phyloP scores from a whole-genome alignment of 1,140 invertebrate genomes.

The Heliconius nattereri region DNA sequence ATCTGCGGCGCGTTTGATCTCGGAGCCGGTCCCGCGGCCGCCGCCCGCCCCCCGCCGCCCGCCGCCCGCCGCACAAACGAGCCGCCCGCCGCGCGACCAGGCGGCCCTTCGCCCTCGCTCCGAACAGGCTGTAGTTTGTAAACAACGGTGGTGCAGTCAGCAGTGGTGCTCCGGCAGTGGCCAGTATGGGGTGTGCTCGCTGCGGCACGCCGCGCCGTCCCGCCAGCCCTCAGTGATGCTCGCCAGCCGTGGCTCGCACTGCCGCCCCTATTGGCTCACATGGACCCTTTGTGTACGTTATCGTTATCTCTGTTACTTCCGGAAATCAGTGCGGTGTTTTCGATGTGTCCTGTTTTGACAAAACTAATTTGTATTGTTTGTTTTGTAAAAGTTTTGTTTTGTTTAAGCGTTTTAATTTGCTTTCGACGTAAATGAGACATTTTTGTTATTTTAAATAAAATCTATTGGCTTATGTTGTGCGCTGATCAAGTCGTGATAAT shows the following conservation, averaged over 20 bases:
- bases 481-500: not conserved
- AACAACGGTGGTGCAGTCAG: slow-evolving; percentile 59
- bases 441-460: not conserved
- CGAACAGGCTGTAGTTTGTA: slow-evolving; percentile 78
- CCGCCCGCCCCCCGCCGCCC: too few species aligned
- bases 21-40: slow-evolving; percentile 72
- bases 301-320: slow-evolving; percentile 22
- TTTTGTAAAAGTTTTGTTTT: slow-evolving; percentile 5
- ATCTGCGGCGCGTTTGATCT: slow-evolving; percentile 78
- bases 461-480: not conserved
- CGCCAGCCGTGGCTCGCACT: slow-evolving; percentile 45
- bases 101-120: slow-evolving; percentile 73
- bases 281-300: slow-evolving; percentile 74
- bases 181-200: slow-evolving; percentile 55
- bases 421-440: not conserved
- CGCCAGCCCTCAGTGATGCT: slow-evolving; percentile 52
- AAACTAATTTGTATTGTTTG: slow-evolving; percentile 15
- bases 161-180: slow-evolving; percentile 46
- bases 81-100: slow-evolving; percentile 64
- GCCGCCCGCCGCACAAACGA: too few species aligned
- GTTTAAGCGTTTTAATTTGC: not conserved
- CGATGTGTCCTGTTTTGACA: slow-evolving; percentile 26
- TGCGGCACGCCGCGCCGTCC: slow-evolving; percentile 38
- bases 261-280: slow-evolving; percentile 57
- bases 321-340: slow-evolving; percentile 21